Base-by-base conservation (phyloP, 2,888 invertebrate species). In the Anagyrus pseudococci region DNA sequence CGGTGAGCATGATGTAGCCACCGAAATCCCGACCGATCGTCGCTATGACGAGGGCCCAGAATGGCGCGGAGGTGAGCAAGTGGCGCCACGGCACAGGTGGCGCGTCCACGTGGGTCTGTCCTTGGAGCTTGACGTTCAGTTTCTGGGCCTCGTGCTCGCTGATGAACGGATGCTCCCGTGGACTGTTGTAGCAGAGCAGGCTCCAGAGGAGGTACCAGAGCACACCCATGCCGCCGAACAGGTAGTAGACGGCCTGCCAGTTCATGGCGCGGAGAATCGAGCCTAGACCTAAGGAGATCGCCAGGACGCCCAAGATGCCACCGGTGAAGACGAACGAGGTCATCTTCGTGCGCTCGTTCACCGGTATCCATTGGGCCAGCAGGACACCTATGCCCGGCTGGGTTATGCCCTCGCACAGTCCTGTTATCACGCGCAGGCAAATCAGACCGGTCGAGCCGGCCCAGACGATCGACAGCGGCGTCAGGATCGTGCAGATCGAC, bases 331-430 rank as follows among this genome's bases (percentile, higher is more conserved):
- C 91, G 40, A 93, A 76, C 0, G 93, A 88, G 0, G 92, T 91
- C 76, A 93, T 85, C 66, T 89, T 86, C 8, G 91, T 90, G 68
- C 93, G 68, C 48, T 71, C 70, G 0, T 87, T 86, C 0, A 89
- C 82, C 0, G 93, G 93, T 0, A 91, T 89, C 93, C 94, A 94
- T 72, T 90, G 86, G 0, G 93, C 89, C 7, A 94, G 80, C 77
- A 94, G 83, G 0, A 90, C 89, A 75, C 91, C 92, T 70, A 96
- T 82, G 0, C 95, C 94, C 1, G 92, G 93, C 75, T 89, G 92
- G 0, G 92, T 92, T 4, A 91, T 90, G 25, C 93, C 93, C 85
- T 94, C 93, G 66, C 92, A 92, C 3, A 94, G 83, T 43, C 94
- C 94, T 84, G 92, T 92, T 3, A 93, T 72, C 0, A 93, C 86